phyloP scores from a whole-genome alignment of 1,140 invertebrate genomes.

The Drosophila bocki region DNA sequence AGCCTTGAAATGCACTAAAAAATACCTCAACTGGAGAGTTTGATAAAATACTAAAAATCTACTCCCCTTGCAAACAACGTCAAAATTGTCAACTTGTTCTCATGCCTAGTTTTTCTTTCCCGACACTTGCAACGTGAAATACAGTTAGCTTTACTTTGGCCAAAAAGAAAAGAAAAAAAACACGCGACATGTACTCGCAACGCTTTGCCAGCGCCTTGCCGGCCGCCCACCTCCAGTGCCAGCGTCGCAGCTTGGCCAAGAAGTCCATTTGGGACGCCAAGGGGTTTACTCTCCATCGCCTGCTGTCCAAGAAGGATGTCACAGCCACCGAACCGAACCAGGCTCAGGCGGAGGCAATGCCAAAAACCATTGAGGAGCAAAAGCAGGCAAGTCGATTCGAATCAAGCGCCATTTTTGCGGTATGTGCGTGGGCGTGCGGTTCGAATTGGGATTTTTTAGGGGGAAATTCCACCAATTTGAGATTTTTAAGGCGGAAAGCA shows the following conservation, averaged over 20 bases:
- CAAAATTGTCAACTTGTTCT: neutral
- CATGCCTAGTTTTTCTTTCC: neutral
- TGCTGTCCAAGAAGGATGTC: conserved; percentile 2
- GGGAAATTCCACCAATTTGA: no score
- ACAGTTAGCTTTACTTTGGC: neutral
- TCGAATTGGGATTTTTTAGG: no score
- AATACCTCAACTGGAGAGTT: neutral
- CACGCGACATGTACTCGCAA: neutral
- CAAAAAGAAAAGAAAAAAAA: neutral
- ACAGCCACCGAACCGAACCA: neutral
- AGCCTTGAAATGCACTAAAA: neutral
- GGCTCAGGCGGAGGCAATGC: neutral
- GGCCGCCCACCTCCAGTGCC: neutral
- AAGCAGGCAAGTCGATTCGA: neutral
- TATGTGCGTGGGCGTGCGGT: neutral
- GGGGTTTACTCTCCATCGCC: neutral
- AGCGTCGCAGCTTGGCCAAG: conserved; percentile 10
- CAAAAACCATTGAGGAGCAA: neutral
- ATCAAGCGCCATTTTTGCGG: neutral
- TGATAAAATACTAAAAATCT: neutral
- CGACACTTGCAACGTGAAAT: neutral
- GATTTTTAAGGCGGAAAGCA: no score
- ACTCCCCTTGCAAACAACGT: neutral
- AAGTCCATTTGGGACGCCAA: conserved; percentile 24
- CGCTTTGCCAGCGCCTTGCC: neutral